phyloP scores from a whole-genome alignment of 2,888 invertebrate genomes.

The Drosophila cognata region DNA sequence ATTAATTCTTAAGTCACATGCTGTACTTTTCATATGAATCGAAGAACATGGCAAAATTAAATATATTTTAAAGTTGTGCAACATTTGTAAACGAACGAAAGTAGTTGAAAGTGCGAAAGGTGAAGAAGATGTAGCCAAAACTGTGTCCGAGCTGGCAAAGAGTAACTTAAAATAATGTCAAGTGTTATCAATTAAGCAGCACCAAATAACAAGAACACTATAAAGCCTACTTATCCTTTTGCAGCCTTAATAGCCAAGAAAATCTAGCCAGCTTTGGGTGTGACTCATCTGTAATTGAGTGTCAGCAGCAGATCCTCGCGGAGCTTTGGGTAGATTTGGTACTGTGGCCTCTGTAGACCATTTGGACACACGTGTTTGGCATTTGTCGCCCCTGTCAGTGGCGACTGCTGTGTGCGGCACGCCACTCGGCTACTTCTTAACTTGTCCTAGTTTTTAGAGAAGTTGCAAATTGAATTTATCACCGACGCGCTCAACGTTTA shows the following conservation, averaged over 20 bases:
- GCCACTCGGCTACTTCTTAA: slow-evolving; percentile 1
- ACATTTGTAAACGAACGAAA: background rate
- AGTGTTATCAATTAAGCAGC: too few species aligned
- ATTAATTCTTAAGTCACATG: background rate
- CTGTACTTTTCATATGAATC: slow-evolving; percentile 6
- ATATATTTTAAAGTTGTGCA: background rate
- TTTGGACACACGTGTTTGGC: slow-evolving; percentile 56
- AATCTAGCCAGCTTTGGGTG: background rate
- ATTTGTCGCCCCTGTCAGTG: slow-evolving; percentile 49
- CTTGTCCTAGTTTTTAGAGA: slow-evolving; percentile 28
- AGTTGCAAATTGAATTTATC: slow-evolving; percentile 53
- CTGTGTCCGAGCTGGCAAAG: background rate
- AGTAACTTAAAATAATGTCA: background rate
- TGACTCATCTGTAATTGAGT: slow-evolving; percentile 12
- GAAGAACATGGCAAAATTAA: background rate
- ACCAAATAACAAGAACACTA: background rate
- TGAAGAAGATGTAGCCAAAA: background rate
- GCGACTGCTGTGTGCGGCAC: slow-evolving; percentile 16
- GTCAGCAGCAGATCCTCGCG: background rate
- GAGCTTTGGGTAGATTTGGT: slow-evolving; percentile 30
- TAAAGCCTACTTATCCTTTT: background rate
- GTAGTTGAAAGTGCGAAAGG: background rate
- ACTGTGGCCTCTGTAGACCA: slow-evolving; percentile 15
- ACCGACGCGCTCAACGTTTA: slow-evolving; percentile 25
- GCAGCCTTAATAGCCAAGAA: background rate